Conservation (phyloP, 2,888 invertebrate genomes). For the Caenorhabditis becei region DNA sequence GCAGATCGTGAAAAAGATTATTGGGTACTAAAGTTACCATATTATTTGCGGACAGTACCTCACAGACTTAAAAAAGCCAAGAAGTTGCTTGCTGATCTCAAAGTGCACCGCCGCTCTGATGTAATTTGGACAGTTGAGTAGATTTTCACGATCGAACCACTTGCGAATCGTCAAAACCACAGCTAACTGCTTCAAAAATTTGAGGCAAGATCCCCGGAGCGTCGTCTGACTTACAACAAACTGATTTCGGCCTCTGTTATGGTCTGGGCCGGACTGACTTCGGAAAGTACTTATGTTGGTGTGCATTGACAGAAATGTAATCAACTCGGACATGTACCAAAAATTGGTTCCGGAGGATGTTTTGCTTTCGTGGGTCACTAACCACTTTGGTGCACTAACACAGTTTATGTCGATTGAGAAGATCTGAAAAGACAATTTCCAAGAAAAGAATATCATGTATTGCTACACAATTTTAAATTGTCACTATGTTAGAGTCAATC, state of each 20-base stretch:
- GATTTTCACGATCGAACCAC: conserved; percentile 19
- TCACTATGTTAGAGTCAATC: too few relatives aligned
- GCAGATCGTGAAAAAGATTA: not conserved
- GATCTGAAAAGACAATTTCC: too few relatives aligned
- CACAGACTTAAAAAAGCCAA: conserved; percentile 15
- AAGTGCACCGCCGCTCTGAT: conserved; percentile 13
- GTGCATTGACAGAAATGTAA: conserved; percentile 29
- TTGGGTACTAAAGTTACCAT: not conserved
- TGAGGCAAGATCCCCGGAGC: conserved; percentile 12
- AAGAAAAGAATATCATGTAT: too few relatives aligned
- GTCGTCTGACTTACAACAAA: not conserved
- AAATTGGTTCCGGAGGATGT: conserved; percentile 24
- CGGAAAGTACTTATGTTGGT: conserved; percentile 15
- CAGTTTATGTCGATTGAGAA: too few relatives aligned
- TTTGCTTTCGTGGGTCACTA: conserved; percentile 10
- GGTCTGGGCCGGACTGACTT: conserved; percentile 33
- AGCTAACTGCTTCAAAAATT: conserved; percentile 8
- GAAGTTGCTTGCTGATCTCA: conserved; percentile 10
- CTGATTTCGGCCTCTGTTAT: conserved; percentile 33
- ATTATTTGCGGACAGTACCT: conserved; percentile 8
- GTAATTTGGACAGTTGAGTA: conserved; percentile 30
- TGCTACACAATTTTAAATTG: too few relatives aligned
- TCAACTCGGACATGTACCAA: conserved; percentile 26
- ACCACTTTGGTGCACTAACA: conserved; percentile 26
- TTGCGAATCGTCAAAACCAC: conserved; percentile 11